A percentile compares a stretch with the other conserved stretches of the same genome.
Evolutionary conservation across 2,797 vertebrate genomes (phyloP).

Genomic region (Sebastes nivosus): DNA sequence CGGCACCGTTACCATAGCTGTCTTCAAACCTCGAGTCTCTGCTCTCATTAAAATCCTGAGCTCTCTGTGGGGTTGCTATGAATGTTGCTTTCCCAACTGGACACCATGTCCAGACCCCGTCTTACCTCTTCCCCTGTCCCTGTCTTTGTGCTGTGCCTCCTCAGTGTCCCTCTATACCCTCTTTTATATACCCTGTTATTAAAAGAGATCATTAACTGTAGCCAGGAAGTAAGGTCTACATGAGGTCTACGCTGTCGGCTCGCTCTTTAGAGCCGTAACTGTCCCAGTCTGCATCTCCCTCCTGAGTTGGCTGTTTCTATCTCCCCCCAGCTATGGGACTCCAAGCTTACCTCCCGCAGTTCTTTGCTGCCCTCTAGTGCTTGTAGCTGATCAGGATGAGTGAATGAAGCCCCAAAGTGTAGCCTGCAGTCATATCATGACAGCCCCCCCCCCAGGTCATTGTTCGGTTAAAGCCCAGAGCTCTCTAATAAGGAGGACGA

Average conservation of each 20-base stretch:
- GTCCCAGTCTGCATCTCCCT: slow-evolving; percentile 19
- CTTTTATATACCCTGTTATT: slow-evolving; percentile 44
- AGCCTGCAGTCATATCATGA: slow-evolving; percentile 21
- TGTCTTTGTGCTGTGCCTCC: slow-evolving; percentile 5
- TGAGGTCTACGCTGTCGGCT: slow-evolving; percentile 18
- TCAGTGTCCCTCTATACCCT: neutral
- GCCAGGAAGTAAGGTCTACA: slow-evolving; percentile 27
- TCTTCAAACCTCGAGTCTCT: slow-evolving; percentile 61
- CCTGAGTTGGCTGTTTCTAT: slow-evolving; percentile 17
- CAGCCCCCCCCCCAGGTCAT: slow-evolving; percentile 7
- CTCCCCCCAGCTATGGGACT: slow-evolving; percentile 14
- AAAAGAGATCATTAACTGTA: slow-evolving; percentile 55
- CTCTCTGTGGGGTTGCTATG: slow-evolving; percentile 51
- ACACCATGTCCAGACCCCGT: slow-evolving; percentile 40
- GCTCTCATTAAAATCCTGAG: slow-evolving; percentile 71
- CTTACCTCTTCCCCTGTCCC: neutral
- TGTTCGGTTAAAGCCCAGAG: neutral
- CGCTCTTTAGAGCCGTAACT: slow-evolving; percentile 10
- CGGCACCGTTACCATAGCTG: slow-evolving; percentile 56
- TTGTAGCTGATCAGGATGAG: neutral
- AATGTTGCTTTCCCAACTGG: slow-evolving; percentile 57
- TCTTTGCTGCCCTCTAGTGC: slow-evolving; percentile 83
- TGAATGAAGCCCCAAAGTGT: neutral
- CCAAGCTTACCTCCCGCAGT: neutral
- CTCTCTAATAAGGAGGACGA: slow-evolving; percentile 20